Evolutionary conservation across 2,888 invertebrate species (phyloP), one percentile per base, ranked within the genome.

Genomic region (Onthophagus sagittarius): DNA sequence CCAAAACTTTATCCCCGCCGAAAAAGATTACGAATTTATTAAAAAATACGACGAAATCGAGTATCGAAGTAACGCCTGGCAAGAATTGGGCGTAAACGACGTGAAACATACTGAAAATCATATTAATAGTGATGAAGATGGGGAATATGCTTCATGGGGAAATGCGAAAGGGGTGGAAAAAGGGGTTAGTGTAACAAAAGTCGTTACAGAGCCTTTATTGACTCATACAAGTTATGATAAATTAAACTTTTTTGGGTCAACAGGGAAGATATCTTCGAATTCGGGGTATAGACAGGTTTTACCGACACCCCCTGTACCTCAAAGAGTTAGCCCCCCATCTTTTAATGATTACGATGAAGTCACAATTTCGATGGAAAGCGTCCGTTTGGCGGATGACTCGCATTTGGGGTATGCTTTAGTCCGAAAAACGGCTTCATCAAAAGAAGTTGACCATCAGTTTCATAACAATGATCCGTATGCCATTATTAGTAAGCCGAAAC

Each of bases 401-500:
- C 92, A 93, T 84, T 88, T 92, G 77, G 94, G 94, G 0, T 94
- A 94, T 83, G 94, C 94, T 5, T 89, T 93, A 82, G 90, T 94
- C 74, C 87, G 93, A 69, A 94, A 94, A 82, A 86, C 87, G 63
- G 5, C 39, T 4, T 53, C 23, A 23, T 23, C 39, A 1, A 88
- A 87, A 65, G 88, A 89, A 80, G 87, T 93, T 53, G 89, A 88
- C 80, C 93, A 93, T 82, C 91, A 90, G 81, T 90, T 89, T 79
- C 91, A 91, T 79, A 94, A 94, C 82, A 92, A 94, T 72, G 90
- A 91, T 76, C 93, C 93, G 81, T 95, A 95, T 86, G 94, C 94
- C 76, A 89, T 94, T 81, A 92, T 95, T 73, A 94, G 94, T 83
- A 94, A 94, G 85, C 92, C 94, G 82, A 94, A 94, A 89, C 89